Conservation (phyloP, 64 coral and sea anemone species). For the Pocillopora verrucosa region DNA sequence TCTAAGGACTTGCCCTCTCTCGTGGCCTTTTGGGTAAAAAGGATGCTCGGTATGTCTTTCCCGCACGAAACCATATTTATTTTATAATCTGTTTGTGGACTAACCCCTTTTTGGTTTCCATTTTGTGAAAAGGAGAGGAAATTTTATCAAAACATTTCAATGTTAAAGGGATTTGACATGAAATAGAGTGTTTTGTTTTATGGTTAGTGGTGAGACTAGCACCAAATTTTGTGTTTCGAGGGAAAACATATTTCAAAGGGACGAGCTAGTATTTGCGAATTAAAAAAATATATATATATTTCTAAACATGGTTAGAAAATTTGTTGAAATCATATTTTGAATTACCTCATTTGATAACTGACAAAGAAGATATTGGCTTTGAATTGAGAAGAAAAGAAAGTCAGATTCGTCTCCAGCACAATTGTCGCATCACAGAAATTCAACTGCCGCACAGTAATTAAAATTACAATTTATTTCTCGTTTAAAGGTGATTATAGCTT, state of each 20-base stretch:
- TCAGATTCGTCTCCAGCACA: no score
- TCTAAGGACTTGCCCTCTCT: constrained; percentile 10
- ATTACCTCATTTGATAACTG: background rate
- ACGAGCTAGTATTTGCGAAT: background rate
- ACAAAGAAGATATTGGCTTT: background rate
- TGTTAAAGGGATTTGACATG: background rate
- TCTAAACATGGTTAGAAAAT: no score
- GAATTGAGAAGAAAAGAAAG: background rate
- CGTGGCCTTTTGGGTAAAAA: constrained; percentile 3
- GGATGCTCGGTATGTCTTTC: background rate
- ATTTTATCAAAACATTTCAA: background rate
- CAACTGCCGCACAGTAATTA: background rate
- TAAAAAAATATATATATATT: background rate
- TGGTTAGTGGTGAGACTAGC: background rate
- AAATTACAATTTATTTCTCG: constrained; percentile 33
- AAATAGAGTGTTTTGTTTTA: background rate
- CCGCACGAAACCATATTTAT: constrained; percentile 1
- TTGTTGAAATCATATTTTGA: no score
- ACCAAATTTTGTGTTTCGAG: background rate
- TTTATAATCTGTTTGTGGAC: background rate
- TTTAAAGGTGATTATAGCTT: constrained; percentile 20
- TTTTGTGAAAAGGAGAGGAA: background rate
- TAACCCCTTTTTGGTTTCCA: background rate
- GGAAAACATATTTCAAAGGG: background rate
- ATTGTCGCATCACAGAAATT: background rate